Conservation (phyloP, 2,888 invertebrate species). For the Chloromyia formosa region DNA sequence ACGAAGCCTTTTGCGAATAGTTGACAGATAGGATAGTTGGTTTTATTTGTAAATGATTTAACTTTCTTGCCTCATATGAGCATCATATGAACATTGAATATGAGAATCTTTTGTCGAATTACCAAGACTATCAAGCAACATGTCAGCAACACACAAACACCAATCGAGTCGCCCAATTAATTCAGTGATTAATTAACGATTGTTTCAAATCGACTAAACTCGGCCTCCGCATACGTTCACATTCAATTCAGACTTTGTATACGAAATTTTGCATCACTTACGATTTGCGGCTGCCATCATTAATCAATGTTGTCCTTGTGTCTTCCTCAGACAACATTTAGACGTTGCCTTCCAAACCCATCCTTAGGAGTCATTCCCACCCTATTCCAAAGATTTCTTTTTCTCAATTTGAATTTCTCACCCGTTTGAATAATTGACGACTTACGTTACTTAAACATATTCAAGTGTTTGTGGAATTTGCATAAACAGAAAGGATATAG, state of each 20-base stretch:
- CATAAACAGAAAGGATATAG: background rate
- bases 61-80: too few species aligned
- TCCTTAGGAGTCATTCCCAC: background rate
- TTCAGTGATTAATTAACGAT: conserved; percentile 21
- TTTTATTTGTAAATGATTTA: too few species aligned
- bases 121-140: too few species aligned
- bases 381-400: background rate
- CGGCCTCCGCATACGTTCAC: background rate
- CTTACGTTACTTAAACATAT: background rate
- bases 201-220: background rate
- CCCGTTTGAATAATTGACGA: background rate
- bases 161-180: background rate
- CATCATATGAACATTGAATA: too few species aligned
- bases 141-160: background rate
- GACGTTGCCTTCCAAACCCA: background rate
- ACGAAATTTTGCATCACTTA: conserved; percentile 16
- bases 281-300: conserved; percentile 1
- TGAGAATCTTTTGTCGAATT: too few species aligned
- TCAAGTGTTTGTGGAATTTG: conserved; percentile 1
- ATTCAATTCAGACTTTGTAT: background rate
- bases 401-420: background rate
- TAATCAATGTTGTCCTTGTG: conserved; percentile 11
- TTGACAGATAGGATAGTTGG: too few species aligned
- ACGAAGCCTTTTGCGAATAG: too few species aligned
- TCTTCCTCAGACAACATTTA: background rate